Evolutionary conservation across 2,797 vertebrate genomes (phyloP).

Genomic region (Tokudaia tokunoshimensis): DNA sequence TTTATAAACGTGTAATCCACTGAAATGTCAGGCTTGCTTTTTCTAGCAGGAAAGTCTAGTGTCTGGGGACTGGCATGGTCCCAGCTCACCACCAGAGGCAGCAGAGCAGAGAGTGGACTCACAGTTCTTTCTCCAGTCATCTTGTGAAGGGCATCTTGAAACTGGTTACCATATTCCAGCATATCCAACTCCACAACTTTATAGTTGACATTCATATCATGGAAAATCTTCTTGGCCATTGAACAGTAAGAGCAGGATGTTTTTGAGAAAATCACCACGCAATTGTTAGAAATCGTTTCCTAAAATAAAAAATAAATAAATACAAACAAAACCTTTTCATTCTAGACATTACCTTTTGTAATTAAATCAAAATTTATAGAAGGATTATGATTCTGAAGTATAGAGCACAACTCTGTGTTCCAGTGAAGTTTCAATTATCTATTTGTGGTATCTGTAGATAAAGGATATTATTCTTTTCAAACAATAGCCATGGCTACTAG

Average conservation of each 20-base stretch:
- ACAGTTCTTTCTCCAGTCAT: constrained; percentile 96
- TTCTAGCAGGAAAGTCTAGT: background rate
- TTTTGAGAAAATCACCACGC: constrained; percentile 99
- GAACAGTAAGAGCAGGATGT: constrained; percentile 95
- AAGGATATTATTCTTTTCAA: background rate
- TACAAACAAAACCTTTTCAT: background rate
- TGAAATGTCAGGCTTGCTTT: background rate
- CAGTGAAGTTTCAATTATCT: background rate
- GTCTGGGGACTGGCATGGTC: background rate
- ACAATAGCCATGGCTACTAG: background rate
- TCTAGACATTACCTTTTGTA: background rate
- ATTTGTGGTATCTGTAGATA: background rate
- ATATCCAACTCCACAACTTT: constrained; percentile 95
- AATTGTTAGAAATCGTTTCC: constrained; percentile 95
- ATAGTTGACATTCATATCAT: constrained; percentile 92
- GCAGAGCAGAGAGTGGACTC: constrained; percentile 80
- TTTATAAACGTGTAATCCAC: background rate
- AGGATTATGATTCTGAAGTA: background rate
- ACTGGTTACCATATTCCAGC: constrained; percentile 91
- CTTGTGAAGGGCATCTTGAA: constrained; percentile 93
- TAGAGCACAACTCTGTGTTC: background rate
- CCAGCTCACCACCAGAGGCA: background rate
- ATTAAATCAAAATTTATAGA: background rate
- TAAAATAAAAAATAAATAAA: constrained; percentile 79
- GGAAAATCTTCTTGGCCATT: constrained; percentile 96